Evolutionary conservation across 1,140 invertebrate genomes (phyloP).

Genomic region (Bombus pascuorum): DNA sequence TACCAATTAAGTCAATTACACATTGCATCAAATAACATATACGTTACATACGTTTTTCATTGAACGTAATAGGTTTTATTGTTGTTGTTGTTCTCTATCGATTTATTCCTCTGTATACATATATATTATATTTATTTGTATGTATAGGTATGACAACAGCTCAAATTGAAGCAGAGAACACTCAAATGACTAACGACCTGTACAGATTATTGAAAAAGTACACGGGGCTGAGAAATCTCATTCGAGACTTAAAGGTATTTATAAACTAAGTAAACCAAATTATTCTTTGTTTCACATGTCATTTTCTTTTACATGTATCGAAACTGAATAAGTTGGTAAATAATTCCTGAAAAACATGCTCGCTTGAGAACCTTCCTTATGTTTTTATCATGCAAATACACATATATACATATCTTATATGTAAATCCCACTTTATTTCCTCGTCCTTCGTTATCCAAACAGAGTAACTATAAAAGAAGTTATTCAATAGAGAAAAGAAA

Average conservation of each 20-base stretch:
- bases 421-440: not conserved
- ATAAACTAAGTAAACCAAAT: not conserved
- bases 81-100: not conserved
- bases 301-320: not conserved
- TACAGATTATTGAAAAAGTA: conserved; percentile 96
- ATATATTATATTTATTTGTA: conserved; percentile 17
- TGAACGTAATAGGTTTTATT: not conserved
- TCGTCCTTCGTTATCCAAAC: not conserved
- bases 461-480: not conserved
- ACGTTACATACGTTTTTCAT: not conserved
- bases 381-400: not conserved
- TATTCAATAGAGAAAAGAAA: not conserved
- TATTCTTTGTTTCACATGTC: not conserved
- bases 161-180: conserved; percentile 96
- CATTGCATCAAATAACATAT: not conserved
- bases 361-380: no score
- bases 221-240: conserved; percentile 92
- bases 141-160: conserved; percentile 93
- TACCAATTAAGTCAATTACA: not conserved
- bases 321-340: not conserved
- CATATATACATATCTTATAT: no score
- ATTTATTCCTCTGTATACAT: conserved; percentile 22
- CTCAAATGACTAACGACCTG: conserved; percentile 96
- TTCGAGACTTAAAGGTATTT: conserved; percentile 92
- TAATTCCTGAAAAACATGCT: not conserved